Conservation (phyloP, 2,797 vertebrate genomes). For the Trematomus bernacchii region DNA sequence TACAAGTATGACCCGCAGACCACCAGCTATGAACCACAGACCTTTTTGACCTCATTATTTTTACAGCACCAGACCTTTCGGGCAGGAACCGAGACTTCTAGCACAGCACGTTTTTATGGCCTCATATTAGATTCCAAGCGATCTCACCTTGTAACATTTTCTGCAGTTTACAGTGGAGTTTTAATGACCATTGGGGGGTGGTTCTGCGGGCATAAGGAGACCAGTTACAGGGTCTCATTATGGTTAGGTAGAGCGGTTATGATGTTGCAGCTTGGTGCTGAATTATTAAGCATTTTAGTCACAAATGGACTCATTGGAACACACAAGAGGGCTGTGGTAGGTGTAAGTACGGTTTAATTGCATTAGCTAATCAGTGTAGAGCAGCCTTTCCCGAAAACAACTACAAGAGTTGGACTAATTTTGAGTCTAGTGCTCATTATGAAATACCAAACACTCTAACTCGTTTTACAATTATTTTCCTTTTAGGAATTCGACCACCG, state of each 20-base stretch:
- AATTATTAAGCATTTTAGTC: slow-evolving; percentile 59
- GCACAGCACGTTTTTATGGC: slow-evolving; percentile 53
- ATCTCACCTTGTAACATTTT: slow-evolving; percentile 59
- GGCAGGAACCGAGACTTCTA: slow-evolving; percentile 48
- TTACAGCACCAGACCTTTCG: slow-evolving; percentile 59
- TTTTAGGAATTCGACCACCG: slow-evolving; percentile 34
- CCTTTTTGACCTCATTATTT: slow-evolving; percentile 82
- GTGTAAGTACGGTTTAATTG: slow-evolving; percentile 68
- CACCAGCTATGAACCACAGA: slow-evolving; percentile 70
- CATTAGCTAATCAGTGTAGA: slow-evolving; percentile 70
- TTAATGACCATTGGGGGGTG: slow-evolving; percentile 41
- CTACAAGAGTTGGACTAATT: slow-evolving; percentile 40
- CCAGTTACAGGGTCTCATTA: slow-evolving; percentile 14
- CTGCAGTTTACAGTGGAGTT: slow-evolving; percentile 49
- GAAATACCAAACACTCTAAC: slow-evolving; percentile 38
- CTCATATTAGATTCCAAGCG: slow-evolving; percentile 43
- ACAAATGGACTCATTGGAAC: slow-evolving; percentile 60
- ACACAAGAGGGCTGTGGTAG: slow-evolving; percentile 51
- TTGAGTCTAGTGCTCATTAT: slow-evolving; percentile 45
- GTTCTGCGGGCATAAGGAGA: slow-evolving; percentile 29
- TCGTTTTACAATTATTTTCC: slow-evolving; percentile 33
- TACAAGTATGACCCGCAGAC: slow-evolving; percentile 72
- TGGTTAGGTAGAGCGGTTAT: slow-evolving; percentile 24
- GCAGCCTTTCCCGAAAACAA: slow-evolving; percentile 52
- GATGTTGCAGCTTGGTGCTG: slow-evolving; percentile 24